These are phyloP conservation scores for Cavia porcellus DNA, from an alignment of 2,113 vertebrate genomes.

Conservation along the genomic window DNA sequence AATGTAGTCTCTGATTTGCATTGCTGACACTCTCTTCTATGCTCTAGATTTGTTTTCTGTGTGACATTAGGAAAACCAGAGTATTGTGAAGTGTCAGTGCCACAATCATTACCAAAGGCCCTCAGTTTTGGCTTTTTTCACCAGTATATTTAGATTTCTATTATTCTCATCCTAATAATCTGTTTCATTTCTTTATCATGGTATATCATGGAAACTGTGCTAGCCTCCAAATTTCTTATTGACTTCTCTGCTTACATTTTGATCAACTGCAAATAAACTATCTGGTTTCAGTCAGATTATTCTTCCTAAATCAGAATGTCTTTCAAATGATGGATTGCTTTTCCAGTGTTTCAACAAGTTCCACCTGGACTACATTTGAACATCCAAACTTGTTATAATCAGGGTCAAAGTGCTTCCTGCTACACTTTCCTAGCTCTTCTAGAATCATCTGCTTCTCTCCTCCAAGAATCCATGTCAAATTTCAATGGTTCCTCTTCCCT, in stretches of 20 bases:
- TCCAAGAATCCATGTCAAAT: not conserved
- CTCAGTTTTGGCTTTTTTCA: not conserved
- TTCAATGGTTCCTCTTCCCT: not conserved
- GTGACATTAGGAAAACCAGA: not conserved
- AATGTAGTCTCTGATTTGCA: not conserved
- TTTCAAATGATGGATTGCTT: constrained; percentile 12
- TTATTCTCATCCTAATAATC: not conserved
- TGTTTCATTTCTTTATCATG: not conserved
- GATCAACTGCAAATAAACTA: not conserved
- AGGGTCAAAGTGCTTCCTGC: not conserved
- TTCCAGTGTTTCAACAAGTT: not conserved
- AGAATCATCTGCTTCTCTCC: not conserved
- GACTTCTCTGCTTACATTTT: not conserved
- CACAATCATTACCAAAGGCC: not conserved
- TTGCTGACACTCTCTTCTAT: not conserved
- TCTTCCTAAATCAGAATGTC: not conserved
- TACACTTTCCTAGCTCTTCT: not conserved
- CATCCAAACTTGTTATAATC: not conserved
- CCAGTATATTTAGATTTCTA: not conserved
- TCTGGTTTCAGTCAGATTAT: not conserved
- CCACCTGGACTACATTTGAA: not conserved
- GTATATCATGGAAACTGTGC: not conserved
- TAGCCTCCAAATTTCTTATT: not conserved
- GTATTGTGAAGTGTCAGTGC: not conserved
- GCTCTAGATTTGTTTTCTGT: not conserved